Conservation (phyloP, 2,888 invertebrate genomes). For the Busseola fusca region DNA sequence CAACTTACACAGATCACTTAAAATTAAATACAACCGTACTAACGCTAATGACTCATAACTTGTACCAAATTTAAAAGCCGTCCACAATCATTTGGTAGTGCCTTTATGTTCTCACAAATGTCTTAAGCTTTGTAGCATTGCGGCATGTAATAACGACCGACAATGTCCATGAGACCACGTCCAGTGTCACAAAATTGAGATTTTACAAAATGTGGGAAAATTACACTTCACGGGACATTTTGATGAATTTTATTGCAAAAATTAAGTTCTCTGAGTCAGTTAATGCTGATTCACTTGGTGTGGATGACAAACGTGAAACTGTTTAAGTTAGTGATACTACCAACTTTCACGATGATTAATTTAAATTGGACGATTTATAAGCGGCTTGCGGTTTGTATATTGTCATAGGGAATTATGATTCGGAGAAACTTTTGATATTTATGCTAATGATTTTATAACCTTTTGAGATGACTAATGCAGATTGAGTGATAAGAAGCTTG, state of each 20-base stretch:
- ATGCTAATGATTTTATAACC: conserved; percentile 4
- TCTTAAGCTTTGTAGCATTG: conserved; percentile 79
- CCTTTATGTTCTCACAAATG: conserved; percentile 84
- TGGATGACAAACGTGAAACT: conserved; percentile 41
- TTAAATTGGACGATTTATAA: conserved; percentile 52
- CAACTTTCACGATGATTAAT: conserved; percentile 56
- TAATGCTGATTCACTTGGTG: conserved; percentile 49
- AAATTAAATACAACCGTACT: not conserved
- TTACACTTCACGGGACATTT: conserved; percentile 34
- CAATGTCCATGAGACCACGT: conserved; percentile 76
- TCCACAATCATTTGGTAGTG: conserved; percentile 81
- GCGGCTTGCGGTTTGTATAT: conserved; percentile 46
- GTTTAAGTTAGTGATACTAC: conserved; percentile 31
- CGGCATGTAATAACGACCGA: conserved; percentile 72
- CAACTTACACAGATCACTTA: not conserved
- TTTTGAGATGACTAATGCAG: conserved; percentile 28
- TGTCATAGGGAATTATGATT: conserved; percentile 37
- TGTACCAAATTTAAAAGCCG: conserved; percentile 61
- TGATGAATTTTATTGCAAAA: conserved; percentile 55
- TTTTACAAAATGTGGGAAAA: conserved; percentile 71
- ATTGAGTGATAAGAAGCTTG: conserved; percentile 15
- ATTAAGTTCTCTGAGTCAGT: conserved; percentile 50
- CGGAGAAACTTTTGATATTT: conserved; percentile 34
- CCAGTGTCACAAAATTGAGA: conserved; percentile 62
- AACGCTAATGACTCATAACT: conserved; percentile 51